Percentiles rank a stretch among this genome's conserved stretches.
These are phyloP conservation scores for Dysidea cf. avara DNA, from an alignment of 37 sponge, comb jelly and placozoan species.

Conservation along the genomic window DNA sequence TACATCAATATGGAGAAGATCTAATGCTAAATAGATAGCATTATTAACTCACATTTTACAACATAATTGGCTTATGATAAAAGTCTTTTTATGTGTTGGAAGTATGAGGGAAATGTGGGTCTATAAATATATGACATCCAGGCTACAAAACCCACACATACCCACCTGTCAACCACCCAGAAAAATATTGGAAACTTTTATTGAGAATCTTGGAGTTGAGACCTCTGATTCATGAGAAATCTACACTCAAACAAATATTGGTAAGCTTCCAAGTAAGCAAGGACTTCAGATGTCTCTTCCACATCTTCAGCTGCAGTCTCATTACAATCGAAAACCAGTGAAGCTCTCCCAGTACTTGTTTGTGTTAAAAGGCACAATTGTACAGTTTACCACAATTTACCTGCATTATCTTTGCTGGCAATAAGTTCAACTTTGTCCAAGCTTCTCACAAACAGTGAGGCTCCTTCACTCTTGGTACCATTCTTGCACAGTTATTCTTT, in stretches of 20 bases:
- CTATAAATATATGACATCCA: too few relatives aligned
- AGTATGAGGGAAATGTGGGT: neutral
- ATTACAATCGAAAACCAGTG: too few relatives aligned
- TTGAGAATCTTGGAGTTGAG: neutral
- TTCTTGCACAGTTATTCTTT: conserved; percentile 4
- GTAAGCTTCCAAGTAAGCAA: conserved; percentile 24
- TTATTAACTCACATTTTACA: too few relatives aligned
- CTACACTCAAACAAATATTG: conserved; percentile 13
- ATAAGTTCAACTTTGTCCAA: conserved; percentile 22
- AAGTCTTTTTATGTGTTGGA: neutral
- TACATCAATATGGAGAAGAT: too few relatives aligned
- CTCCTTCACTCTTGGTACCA: too few relatives aligned
- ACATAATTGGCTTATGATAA: neutral
- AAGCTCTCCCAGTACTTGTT: conserved; percentile 4
- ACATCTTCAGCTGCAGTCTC: too few relatives aligned
- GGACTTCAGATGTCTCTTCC: neutral
- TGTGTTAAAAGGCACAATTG: neutral
- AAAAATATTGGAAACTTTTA: conserved; percentile 25
- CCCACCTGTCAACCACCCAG: too few relatives aligned
- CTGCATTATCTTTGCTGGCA: too few relatives aligned
- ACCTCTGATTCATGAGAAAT: neutral
- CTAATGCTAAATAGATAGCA: too few relatives aligned
- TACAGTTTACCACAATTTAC: too few relatives aligned
- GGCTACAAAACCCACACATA: too few relatives aligned
- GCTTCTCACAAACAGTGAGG: conserved; percentile 1